Evolutionary conservation across 2,113 vertebrate genomes (phyloP).

Genomic region (Serilophus lunatus): DNA sequence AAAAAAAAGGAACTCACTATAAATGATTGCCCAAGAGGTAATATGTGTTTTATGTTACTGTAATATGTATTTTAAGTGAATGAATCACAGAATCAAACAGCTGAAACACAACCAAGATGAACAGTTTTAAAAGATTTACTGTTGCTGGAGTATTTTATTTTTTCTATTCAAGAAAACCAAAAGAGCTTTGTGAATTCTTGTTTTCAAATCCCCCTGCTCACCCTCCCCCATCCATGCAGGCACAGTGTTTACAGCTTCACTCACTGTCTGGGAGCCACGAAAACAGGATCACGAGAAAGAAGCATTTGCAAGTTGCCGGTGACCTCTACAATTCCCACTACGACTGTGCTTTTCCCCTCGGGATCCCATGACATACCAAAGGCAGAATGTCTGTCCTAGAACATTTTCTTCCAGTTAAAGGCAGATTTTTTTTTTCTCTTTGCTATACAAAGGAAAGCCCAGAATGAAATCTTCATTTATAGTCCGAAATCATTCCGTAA

Average conservation of each 20-base stretch:
- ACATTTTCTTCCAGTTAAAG: conserved; percentile 53
- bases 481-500: neutral
- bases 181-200: neutral
- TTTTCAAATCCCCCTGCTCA: neutral
- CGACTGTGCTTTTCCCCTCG: neutral
- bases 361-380: conserved; percentile 12
- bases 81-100: neutral
- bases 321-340: conserved; percentile 26
- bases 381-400: conserved; percentile 18
- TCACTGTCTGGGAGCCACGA: neutral
- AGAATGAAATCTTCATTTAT: neutral
- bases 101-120: neutral
- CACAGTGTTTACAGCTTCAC: neutral
- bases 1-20: neutral
- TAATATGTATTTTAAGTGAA: neutral
- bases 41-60: neutral
- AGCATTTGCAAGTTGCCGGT: neutral
- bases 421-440: neutral
- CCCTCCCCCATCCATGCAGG: neutral
- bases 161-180: neutral
- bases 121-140: neutral
- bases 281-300: conserved; percentile 25
- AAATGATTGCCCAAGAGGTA: neutral
- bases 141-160: neutral
- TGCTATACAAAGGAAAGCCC: neutral